Base-by-base conservation (phyloP, 64 coral and sea anemone species). In the Stichodactyla mertensii region DNA sequence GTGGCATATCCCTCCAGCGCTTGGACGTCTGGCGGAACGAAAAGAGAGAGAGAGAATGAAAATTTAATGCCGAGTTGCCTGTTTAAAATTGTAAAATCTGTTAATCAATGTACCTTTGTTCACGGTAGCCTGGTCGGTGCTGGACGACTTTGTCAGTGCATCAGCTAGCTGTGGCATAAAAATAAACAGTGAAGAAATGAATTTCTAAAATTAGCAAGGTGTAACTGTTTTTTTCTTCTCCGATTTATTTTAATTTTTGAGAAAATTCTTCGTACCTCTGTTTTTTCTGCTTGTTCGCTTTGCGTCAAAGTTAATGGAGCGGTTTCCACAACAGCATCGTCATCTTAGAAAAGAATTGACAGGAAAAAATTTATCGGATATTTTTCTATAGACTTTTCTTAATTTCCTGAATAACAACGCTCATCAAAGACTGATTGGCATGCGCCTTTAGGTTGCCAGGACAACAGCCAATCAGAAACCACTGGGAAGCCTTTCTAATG, bases 1-100 rank as follows among this genome's bases (percentile, higher is more conserved):
- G 71, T 86, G 6, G 94, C 94, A n/a, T 96, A 96, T 1, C 91
- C 94, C 45, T 96, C 90, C 4, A 96, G 85, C 6, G 86, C 88
- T 51, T 96, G 82, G 7, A 96, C 88, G 84, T 96, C 94, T 96
- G 55, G 20, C 12, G 52, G 66, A 45, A 31, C 3, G 13, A 70
- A 70, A 20, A 8, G 10, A 18, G 62, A 62, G 18, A 62, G 0
- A 24, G 11, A 74, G 4, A 14, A 59, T 1, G 3, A 4, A 59
- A 59, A 59, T 12, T 59, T 59, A 59, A 59, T 59, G 57, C 57
- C 36, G 3, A 45, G 3, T 45, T 45, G 36, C 36, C 36, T 3
- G 36, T 45, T 45, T 45, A 45, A 45, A 5, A 59, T 0, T 16
- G 1, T 59, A 59, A 16, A 6, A 84, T 20, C 53, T 53, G 31